Evolutionary conservation across 2,797 vertebrate genomes (phyloP), one percentile per base, ranked within the genome.

Genomic region (Helicolenus hilgendorfi): DNA sequence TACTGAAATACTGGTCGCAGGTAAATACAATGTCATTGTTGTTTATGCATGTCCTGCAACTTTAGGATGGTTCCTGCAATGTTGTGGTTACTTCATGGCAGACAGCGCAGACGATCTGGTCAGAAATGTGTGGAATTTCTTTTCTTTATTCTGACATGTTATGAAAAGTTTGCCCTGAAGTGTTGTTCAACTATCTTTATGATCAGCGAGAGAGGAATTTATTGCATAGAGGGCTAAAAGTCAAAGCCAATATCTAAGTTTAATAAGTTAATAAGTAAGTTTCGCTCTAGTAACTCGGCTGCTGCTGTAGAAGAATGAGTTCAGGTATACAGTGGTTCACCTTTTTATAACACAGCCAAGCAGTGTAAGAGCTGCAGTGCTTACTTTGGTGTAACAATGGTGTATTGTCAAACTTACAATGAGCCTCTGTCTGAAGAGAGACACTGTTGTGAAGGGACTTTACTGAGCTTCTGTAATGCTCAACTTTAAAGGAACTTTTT

Each of bases 191-290:
- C 11, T 31, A 56, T 62, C 8, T 64, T 83, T 84, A 60, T 60
- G 18, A 75, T 67, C 24, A 26, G 13, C 38, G 26, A 45, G 31
- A 45, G 14, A 33, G 24, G 60, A 65, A 74, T 86, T 77, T 81
- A 91, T 83, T 41, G 38, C 4, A 55, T 6, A 70, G 18, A 29
- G 4, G 24, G 53, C 26, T 71, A 20, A 85, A 79, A 73, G 86
- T 62, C 84, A 72, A 4, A 18, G 35, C 6, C 36, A 36, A 5
- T 58, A 63, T 73, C 62, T 53, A 33, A 41, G 38, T 22, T 20
- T 45, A 45, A 45, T 45, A 18, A 15, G 83, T 89, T 89, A 88
- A 89, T 84, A 31, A 88, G 38, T 90, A 86, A 86, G n/a, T 35
- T 63, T 77, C n/a, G 77, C 58, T 60, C 18, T 6, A 31, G 20